Evolutionary conservation across 2,797 vertebrate genomes (phyloP).

Genomic region (Denticeps clupeoides): DNA sequence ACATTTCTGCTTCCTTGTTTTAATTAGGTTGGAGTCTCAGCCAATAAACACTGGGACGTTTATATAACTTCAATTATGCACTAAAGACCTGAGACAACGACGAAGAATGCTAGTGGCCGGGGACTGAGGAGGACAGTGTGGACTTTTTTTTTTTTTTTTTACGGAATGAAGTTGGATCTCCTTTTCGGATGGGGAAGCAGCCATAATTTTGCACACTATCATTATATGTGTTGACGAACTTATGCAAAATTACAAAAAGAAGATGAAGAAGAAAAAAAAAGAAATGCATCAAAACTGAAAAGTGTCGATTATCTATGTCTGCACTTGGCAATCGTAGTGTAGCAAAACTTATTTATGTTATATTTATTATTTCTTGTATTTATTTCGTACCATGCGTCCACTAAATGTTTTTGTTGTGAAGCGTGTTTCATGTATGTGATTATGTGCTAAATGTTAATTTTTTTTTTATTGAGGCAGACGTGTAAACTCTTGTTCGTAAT

Average conservation of each 20-base stretch:
- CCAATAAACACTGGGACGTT: conserved; percentile 40
- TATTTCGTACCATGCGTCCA: conserved; percentile 32
- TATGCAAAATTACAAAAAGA: conserved; percentile 59
- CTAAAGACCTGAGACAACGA: conserved; percentile 44
- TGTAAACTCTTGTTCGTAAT: conserved; percentile 24
- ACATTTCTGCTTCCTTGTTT: background rate
- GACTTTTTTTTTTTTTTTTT: too few relatives aligned
- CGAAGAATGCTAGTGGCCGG: conserved; percentile 32
- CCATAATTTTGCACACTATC: conserved; percentile 68
- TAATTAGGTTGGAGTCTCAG: conserved; percentile 32
- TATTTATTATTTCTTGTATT: conserved; percentile 48
- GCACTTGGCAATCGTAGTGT: conserved; percentile 56
- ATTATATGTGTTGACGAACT: conserved; percentile 57
- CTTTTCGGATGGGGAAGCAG: conserved; percentile 53
- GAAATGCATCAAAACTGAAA: conserved; percentile 42
- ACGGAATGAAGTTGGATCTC: conserved; percentile 36
- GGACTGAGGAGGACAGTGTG: conserved; percentile 36
- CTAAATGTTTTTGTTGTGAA: conserved; percentile 36
- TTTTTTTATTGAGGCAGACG: conserved; percentile 35
- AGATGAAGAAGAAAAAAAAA: too few relatives aligned
- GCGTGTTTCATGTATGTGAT: conserved; percentile 30
- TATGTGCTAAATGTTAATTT: conserved; percentile 36
- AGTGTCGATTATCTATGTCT: conserved; percentile 44
- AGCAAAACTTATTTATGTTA: conserved; percentile 50
- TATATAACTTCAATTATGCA: conserved; percentile 53